These are phyloP conservation scores for Candidula unifasciata DNA, from an alignment of 2,888 invertebrate species.

Conservation along the genomic window DNA sequence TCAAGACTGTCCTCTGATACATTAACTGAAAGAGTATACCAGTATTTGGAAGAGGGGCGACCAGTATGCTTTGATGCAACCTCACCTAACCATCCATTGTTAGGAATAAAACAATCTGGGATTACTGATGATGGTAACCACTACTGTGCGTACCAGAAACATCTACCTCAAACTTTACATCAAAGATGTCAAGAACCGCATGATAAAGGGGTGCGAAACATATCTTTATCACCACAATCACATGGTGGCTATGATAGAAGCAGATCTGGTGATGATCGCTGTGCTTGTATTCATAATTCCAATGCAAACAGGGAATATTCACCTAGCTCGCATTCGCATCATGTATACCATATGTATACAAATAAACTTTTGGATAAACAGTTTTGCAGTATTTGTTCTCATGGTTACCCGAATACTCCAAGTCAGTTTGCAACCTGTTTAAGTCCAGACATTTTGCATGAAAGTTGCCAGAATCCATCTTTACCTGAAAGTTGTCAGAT, in stretches of 20 bases:
- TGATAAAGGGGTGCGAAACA: neutral
- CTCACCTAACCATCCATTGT: slow-evolving; percentile 61
- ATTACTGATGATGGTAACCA: neutral
- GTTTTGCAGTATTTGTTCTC: neutral
- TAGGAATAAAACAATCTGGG: slow-evolving; percentile 1
- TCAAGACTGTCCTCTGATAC: slow-evolving; percentile 42
- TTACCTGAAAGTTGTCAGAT: neutral
- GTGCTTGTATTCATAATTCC: neutral
- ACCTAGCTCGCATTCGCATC: neutral
- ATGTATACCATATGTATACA: neutral
- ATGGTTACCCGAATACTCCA: neutral
- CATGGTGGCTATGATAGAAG: neutral
- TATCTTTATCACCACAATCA: neutral
- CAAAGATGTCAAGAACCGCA: neutral
- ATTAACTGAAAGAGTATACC: slow-evolving; percentile 54
- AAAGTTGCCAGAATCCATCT: neutral
- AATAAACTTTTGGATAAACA: neutral
- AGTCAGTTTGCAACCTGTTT: neutral
- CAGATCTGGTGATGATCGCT: neutral
- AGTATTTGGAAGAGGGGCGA: slow-evolving; percentile 54
- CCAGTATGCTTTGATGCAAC: slow-evolving; percentile 66
- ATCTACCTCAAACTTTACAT: neutral
- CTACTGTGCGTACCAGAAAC: neutral
- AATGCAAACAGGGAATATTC: neutral
- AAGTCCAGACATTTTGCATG: neutral